These are phyloP conservation scores for Triplophysa rosa DNA, from an alignment of 2,113 vertebrate species.

Conservation along the genomic window DNA sequence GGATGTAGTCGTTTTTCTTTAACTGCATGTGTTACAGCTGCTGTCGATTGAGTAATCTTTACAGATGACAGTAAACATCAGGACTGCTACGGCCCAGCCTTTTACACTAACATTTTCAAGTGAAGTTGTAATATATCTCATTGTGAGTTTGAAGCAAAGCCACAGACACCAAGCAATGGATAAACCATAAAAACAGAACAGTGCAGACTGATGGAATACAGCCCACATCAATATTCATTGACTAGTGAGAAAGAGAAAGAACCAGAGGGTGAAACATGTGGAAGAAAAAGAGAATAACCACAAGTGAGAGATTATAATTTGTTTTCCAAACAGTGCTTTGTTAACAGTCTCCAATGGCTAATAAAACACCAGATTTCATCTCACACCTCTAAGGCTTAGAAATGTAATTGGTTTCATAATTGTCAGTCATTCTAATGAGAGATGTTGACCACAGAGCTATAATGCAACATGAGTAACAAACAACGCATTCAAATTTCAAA, in stretches of 20 bases:
- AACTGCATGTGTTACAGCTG: not conserved
- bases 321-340: constrained; percentile 5
- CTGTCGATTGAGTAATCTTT: constrained; percentile 28
- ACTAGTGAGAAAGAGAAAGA: constrained; percentile 4
- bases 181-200: constrained; percentile 42
- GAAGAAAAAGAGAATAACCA: not conserved
- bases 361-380: constrained; percentile 19
- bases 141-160: constrained; percentile 37
- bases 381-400: constrained; percentile 36
- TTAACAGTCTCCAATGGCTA: constrained; percentile 4
- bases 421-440: constrained; percentile 51
- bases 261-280: not conserved
- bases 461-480: not conserved
- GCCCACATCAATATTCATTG: constrained; percentile 46
- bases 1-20: not conserved
- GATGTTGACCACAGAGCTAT: constrained; percentile 57
- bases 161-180: constrained; percentile 42
- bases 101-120: constrained; percentile 49
- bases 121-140: constrained; percentile 39
- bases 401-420: constrained; percentile 53
- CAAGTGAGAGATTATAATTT: not conserved
- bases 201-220: constrained; percentile 28
- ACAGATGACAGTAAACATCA: constrained; percentile 27
- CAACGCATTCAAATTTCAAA: no score
- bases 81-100: not conserved